Percentiles rank a stretch among this genome's conserved stretches.
Evolutionary conservation across 2,888 invertebrate species (phyloP).

Genomic region (Panopea generosa): DNA sequence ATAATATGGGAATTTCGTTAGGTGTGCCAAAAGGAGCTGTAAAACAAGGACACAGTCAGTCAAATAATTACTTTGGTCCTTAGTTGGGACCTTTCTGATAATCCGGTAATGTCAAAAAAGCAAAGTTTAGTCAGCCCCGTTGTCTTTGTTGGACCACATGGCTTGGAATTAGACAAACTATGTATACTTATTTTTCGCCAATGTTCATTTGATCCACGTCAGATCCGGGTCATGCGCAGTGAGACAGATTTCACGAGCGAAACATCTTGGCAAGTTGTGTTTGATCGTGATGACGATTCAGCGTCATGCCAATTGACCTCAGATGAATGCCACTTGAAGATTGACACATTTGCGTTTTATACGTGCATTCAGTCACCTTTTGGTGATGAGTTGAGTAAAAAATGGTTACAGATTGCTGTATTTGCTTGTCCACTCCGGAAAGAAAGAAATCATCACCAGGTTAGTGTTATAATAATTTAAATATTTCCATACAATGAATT

Average conservation of each 20-base stretch:
- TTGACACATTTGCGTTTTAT: conserved; percentile 67
- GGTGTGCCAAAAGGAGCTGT: conserved; percentile 67
- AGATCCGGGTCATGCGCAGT: conserved; percentile 68
- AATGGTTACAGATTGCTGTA: conserved; percentile 72
- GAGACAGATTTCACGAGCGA: conserved; percentile 60
- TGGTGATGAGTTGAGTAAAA: conserved; percentile 50
- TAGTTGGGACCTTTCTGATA: conserved; percentile 73
- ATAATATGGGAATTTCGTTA: conserved; percentile 72
- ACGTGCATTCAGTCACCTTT: conserved; percentile 65
- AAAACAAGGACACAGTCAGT: conserved; percentile 34
- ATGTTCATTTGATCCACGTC: conserved; percentile 68
- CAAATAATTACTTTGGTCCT: conserved; percentile 65
- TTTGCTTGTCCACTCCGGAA: conserved; percentile 67
- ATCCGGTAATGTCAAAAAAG: conserved; percentile 60
- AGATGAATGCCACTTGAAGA: conserved; percentile 66
- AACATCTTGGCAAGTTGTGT: conserved; percentile 60
- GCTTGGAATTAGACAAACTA: conserved; percentile 63
- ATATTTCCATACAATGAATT: too few relatives aligned
- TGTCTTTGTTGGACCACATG: conserved; percentile 73
- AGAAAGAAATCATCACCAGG: conserved; percentile 65
- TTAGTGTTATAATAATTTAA: too few relatives aligned
- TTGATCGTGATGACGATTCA: conserved; percentile 28
- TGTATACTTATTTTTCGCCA: conserved; percentile 67
- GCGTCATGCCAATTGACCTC: conserved; percentile 48
- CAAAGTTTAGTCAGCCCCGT: conserved; percentile 73